phyloP scores from a whole-genome alignment of 2,888 invertebrate genomes.

The Rhogogaster chlorosoma region DNA sequence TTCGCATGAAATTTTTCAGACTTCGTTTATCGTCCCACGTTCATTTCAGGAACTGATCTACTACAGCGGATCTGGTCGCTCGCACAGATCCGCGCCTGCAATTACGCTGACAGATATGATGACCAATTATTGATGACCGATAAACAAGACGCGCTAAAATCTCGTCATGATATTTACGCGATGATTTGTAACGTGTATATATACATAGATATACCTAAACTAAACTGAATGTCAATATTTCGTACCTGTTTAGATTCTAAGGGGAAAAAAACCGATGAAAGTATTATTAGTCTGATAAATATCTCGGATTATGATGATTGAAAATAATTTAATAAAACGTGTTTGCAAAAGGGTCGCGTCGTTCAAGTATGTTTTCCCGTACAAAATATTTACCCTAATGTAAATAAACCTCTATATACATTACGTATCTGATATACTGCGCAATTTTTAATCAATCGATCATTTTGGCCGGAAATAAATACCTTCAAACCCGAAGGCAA shows the following conservation, averaged over 20 bases:
- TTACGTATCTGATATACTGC: neutral
- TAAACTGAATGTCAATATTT: conserved; percentile 44
- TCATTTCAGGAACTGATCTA: conserved; percentile 48
- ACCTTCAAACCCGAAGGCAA: too few species aligned
- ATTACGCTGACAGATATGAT: conserved; percentile 50
- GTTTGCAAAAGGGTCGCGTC: conserved; percentile 13
- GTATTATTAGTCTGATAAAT: conserved; percentile 19
- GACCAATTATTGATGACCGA: conserved; percentile 46
- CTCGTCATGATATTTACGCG: neutral
- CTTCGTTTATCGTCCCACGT: neutral
- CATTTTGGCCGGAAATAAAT: too few species aligned
- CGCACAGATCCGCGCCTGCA: conserved; percentile 51
- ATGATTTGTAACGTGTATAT: neutral
- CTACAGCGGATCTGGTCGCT: conserved; percentile 39
- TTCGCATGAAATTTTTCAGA: neutral
- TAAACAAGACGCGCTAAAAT: neutral
- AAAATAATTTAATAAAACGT: conserved; percentile 35
- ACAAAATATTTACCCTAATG: neutral
- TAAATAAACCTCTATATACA: neutral
- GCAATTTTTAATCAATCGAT: too few species aligned
- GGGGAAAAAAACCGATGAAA: conserved; percentile 9
- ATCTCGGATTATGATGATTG: neutral
- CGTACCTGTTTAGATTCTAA: conserved; percentile 47
- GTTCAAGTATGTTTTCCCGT: neutral
- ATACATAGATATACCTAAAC: neutral